These are phyloP conservation scores for Carlito syrichta DNA, from an alignment of 2,113 vertebrate genomes.

Conservation along the genomic window DNA sequence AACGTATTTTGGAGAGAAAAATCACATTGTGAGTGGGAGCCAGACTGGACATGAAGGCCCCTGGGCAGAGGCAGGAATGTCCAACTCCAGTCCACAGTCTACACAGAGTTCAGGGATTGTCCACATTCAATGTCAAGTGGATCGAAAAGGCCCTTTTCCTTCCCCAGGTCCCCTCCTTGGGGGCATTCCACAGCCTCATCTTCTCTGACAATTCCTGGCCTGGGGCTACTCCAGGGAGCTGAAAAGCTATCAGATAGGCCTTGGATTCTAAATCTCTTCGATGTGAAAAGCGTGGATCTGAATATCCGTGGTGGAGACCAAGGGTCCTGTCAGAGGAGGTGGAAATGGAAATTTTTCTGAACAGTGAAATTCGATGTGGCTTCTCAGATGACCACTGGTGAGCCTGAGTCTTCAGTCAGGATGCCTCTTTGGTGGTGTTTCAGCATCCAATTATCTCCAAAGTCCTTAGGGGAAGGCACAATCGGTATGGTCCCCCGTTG, in stretches of 20 bases:
- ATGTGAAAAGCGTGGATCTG: background rate
- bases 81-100: background rate
- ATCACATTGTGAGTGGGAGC: background rate
- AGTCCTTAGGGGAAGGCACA: background rate
- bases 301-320: background rate
- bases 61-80: background rate
- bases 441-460: slow-evolving; percentile 20
- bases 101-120: background rate
- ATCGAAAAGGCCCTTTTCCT: background rate
- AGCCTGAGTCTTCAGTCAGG: slow-evolving; percentile 9
- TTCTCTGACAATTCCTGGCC: background rate
- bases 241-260: background rate
- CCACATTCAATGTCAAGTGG: background rate
- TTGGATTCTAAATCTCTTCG: background rate
- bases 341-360: background rate
- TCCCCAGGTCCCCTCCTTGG: background rate
- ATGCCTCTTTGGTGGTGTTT: slow-evolving; percentile 6
- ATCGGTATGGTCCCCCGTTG: background rate
- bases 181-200: background rate
- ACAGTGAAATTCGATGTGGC: background rate
- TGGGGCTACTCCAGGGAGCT: background rate
- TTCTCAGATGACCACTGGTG: background rate
- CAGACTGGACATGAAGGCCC: background rate
- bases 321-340: no score
- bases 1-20: background rate